phyloP scores from a whole-genome alignment of 2,797 vertebrate genomes.

The Anguilla megastoma region DNA sequence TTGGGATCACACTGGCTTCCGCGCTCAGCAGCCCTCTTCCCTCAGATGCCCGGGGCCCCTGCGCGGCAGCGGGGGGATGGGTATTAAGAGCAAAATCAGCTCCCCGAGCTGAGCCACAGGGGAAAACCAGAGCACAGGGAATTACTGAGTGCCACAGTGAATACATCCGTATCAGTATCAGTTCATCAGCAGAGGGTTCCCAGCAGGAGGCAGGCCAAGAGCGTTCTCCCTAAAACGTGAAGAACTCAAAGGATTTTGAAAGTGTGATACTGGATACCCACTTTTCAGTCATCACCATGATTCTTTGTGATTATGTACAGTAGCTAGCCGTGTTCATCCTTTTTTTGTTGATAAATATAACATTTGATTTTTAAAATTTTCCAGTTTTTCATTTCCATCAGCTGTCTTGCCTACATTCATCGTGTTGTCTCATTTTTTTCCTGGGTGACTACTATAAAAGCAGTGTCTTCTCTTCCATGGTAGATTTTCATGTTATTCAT shows the following conservation, averaged over 20 bases:
- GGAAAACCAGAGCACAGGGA: neutral
- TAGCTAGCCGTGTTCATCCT: neutral
- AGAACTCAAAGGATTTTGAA: neutral
- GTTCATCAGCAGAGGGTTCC: neutral
- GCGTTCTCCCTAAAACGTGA: neutral
- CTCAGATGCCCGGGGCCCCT: neutral
- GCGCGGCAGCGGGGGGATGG: neutral
- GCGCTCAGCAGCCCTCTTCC: conserved; percentile 14
- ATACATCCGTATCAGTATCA: neutral
- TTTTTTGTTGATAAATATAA: neutral
- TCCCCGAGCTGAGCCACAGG: neutral
- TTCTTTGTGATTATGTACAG: neutral
- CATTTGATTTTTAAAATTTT: neutral
- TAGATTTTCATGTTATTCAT: neutral
- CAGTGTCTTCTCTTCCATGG: neutral
- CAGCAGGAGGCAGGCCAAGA: neutral
- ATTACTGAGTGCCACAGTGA: neutral
- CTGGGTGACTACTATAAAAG: neutral
- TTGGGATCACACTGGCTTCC: conserved; percentile 46
- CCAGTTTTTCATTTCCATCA: neutral
- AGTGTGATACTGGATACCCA: neutral
- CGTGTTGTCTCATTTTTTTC: neutral
- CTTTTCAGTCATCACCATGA: neutral
- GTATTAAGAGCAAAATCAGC: no score
- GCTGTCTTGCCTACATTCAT: neutral